Percentiles rank a stretch among this genome's conserved stretches.
Conservation (phyloP, 2,888 invertebrate species). For the Ernsta delagoae region DNA sequence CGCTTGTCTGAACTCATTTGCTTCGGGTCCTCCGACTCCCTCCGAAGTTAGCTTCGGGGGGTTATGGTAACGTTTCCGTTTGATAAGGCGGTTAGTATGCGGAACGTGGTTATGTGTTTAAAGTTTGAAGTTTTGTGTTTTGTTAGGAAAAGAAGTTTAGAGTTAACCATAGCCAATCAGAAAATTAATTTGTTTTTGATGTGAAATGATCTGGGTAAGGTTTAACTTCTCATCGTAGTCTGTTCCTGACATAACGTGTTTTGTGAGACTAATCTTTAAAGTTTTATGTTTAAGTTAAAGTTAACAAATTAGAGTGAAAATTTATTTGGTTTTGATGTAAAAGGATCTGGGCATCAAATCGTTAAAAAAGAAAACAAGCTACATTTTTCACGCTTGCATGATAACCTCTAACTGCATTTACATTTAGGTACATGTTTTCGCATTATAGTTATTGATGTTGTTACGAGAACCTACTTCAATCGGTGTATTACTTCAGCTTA, state of each 20-base stretch:
- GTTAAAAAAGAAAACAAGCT: too few relatives aligned
- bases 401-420: too few relatives aligned
- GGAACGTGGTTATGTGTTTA: slow-evolving; percentile 5
- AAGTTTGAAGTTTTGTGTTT: background rate
- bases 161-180: background rate
- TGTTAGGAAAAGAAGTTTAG: background rate
- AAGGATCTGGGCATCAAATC: too few relatives aligned
- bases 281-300: too few relatives aligned
- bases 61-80: slow-evolving; percentile 15
- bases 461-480: background rate
- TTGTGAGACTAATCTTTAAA: too few relatives aligned
- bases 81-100: slow-evolving; percentile 10
- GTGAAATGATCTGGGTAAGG: too few relatives aligned
- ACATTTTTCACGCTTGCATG: too few relatives aligned
- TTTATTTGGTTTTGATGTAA: too few relatives aligned
- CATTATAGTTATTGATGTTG: background rate
- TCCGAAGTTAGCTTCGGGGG: slow-evolving; percentile 42
- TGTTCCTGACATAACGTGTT: too few relatives aligned
- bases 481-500: slow-evolving; percentile 7
- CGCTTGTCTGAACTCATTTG: slow-evolving; percentile 78
- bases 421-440: too few relatives aligned
- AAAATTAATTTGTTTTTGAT: background rate
- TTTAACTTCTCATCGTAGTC: too few relatives aligned
- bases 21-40: slow-evolving; percentile 50
- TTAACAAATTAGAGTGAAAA: too few relatives aligned